phyloP scores from a whole-genome alignment of 2,113 vertebrate genomes.

The Desmodus rotundus region DNA sequence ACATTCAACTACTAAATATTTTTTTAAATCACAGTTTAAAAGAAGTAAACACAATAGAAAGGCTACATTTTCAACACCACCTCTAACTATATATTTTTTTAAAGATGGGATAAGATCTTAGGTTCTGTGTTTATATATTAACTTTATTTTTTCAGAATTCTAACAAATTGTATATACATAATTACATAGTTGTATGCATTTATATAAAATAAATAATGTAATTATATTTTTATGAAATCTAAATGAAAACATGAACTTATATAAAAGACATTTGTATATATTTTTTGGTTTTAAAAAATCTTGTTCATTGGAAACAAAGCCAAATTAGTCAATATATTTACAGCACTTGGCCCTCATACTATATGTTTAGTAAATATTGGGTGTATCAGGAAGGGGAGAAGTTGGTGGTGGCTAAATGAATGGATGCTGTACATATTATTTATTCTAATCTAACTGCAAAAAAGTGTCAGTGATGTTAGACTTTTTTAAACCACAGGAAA shows the following conservation, averaged over 20 bases:
- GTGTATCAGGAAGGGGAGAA: background rate
- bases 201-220: background rate
- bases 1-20: background rate
- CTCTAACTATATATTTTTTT: background rate
- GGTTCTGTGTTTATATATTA: background rate
- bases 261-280: background rate
- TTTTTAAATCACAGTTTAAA: background rate
- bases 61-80: background rate
- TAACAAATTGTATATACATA: background rate
- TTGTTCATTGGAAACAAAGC: background rate
- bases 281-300: background rate
- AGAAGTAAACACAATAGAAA: background rate
- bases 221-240: background rate
- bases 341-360: background rate
- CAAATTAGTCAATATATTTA: background rate
- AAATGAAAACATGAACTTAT: background rate
- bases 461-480: background rate
- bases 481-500: background rate
- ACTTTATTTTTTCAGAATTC: background rate
- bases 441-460: background rate
- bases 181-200: background rate
- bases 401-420: background rate
- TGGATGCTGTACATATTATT: background rate
- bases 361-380: background rate
- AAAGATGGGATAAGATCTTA: background rate